These are phyloP conservation scores for Hippocampus zosterae DNA, from an alignment of 2,113 vertebrate genomes.

Conservation along the genomic window DNA sequence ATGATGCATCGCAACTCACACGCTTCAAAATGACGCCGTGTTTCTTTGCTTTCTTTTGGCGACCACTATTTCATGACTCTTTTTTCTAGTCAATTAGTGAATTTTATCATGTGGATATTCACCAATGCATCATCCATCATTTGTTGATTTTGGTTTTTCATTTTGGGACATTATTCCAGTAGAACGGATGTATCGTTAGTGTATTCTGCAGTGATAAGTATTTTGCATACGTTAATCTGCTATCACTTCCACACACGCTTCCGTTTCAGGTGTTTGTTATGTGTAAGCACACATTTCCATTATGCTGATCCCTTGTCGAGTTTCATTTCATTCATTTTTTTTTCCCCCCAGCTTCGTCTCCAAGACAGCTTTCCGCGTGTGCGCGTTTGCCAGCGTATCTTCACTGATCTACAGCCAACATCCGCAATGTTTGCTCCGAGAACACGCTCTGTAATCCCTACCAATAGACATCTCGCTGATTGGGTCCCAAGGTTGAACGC, in stretches of 20 bases:
- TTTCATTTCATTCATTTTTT: neutral
- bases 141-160: neutral
- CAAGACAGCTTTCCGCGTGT: neutral
- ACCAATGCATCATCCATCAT: neutral
- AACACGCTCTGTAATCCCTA: constrained; percentile 5
- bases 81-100: too few relatives aligned
- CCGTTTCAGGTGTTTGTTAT: neutral
- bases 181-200: too few relatives aligned
- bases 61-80: too few relatives aligned
- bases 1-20: constrained; percentile 13
- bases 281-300: neutral
- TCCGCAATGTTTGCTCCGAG: constrained; percentile 4
- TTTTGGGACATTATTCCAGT: neutral
- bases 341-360: constrained; percentile 7
- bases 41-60: neutral
- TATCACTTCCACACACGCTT: neutral
- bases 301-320: constrained; percentile 2
- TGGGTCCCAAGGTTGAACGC: constrained; percentile 6
- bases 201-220: neutral
- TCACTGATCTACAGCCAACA: constrained; percentile 14
- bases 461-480: constrained; percentile 7
- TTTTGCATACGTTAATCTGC: neutral
- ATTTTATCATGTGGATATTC: too few relatives aligned
- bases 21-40: neutral
- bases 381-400: constrained; percentile 3